Conservation (phyloP, 1,140 invertebrate species). For the Papilio helenus region DNA sequence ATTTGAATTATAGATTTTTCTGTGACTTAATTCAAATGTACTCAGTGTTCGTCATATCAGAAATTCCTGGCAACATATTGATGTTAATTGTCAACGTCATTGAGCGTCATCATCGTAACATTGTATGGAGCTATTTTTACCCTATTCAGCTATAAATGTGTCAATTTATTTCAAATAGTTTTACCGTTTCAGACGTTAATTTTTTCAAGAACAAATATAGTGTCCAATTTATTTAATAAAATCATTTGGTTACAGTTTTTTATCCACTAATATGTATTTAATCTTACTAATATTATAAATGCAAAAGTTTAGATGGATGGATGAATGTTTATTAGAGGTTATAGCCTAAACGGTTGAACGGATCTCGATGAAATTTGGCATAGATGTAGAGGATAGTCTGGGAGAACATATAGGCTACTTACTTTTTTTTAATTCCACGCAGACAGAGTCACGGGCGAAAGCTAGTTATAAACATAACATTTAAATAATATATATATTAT, state of each 20-base stretch:
- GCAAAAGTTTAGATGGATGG: too few relatives aligned
- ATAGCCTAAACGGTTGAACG: too few relatives aligned
- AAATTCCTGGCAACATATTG: conserved; percentile 22
- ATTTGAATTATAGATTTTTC: neutral
- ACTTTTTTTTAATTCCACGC: too few relatives aligned
- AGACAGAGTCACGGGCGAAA: too few relatives aligned
- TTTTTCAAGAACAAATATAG: neutral
- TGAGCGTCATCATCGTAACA: neutral
- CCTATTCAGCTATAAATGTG: neutral
- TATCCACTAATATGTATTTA: too few relatives aligned
- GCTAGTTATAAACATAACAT: too few relatives aligned
- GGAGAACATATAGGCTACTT: too few relatives aligned
- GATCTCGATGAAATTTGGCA: too few relatives aligned
- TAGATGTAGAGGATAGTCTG: too few relatives aligned
- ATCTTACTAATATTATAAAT: too few relatives aligned
- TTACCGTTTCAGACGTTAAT: neutral
- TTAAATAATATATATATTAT: too few relatives aligned
- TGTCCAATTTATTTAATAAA: neutral
- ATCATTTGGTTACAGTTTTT: neutral
- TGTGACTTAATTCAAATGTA: neutral
- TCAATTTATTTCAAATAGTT: neutral
- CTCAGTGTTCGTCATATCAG: neutral
- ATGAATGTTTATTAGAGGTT: too few relatives aligned
- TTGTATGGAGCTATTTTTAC: conserved; percentile 10
- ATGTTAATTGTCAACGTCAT: conserved; percentile 12